These are phyloP conservation scores for Pipistrellus nathusii DNA, from an alignment of 2,797 vertebrate genomes.

Conservation along the genomic window DNA sequence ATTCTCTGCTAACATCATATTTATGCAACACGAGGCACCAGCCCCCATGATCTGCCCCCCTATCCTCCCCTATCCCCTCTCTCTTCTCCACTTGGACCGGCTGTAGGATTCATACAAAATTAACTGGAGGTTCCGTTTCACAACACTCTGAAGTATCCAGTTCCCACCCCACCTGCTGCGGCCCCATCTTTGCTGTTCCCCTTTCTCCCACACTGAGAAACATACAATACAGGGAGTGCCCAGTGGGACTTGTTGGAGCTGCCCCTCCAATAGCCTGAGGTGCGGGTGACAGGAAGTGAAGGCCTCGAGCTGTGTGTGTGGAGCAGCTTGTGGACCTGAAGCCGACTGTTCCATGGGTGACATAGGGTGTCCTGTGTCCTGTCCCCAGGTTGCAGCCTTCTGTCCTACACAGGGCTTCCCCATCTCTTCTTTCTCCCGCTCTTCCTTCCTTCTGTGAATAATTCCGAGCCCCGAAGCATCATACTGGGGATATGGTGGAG, in stretches of 20 bases:
- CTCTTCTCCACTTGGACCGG: neutral
- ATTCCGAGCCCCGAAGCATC: neutral
- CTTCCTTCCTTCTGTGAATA: neutral
- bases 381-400: neutral
- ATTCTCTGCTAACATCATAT: fast-evolving
- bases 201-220: neutral
- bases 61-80: neutral
- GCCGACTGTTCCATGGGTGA: neutral
- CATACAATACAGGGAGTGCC: neutral
- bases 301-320: neutral
- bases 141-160: neutral
- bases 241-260: neutral
- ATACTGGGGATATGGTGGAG: neutral
- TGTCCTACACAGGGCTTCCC: too few species aligned
- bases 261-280: neutral
- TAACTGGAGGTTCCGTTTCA: slow-evolving; percentile 74
- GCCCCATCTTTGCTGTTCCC: neutral
- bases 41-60: neutral
- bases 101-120: slow-evolving; percentile 71
- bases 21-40: neutral
- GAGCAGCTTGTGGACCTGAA: neutral
- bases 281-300: neutral
- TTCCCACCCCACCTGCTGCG: slow-evolving; percentile 26
- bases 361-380: neutral
- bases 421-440: neutral